Conservation (phyloP, 1,140 invertebrate genomes). For the Limonius californicus region DNA sequence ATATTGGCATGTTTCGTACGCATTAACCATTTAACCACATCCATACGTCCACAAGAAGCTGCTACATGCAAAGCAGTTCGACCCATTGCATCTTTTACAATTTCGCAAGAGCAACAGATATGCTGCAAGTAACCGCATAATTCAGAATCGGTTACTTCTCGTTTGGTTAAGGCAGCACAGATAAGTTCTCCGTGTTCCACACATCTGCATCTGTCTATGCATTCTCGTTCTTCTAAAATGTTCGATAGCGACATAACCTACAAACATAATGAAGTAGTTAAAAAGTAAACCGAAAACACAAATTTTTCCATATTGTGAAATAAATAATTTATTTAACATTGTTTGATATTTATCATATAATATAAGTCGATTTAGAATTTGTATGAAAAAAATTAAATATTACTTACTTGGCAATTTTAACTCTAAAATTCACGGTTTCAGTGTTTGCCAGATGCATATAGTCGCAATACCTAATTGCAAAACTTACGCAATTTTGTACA, state of each 20-base stretch:
- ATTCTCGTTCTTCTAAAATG: conserved; percentile 31
- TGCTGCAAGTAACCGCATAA: conserved; percentile 55
- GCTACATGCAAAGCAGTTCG: conserved; percentile 66
- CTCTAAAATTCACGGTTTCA: too few species aligned
- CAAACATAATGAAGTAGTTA: too few species aligned
- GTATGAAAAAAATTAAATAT: too few species aligned
- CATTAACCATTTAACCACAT: conserved; percentile 65
- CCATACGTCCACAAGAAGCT: conserved; percentile 60
- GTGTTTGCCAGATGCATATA: too few species aligned
- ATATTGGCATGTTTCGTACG: conserved; percentile 55
- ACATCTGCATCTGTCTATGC: conserved; percentile 58
- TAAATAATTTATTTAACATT: too few species aligned
- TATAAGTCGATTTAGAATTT: too few species aligned
- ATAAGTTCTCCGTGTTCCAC: conserved; percentile 57
- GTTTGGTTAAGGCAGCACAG: conserved; percentile 57
- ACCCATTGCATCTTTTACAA: conserved; percentile 55
- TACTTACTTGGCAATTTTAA: too few species aligned
- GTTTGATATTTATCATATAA: too few species aligned
- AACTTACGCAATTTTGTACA: too few species aligned
- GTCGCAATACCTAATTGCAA: too few species aligned
- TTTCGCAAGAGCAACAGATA: conserved; percentile 57
- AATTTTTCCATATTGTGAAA: too few species aligned
- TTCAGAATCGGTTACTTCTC: conserved; percentile 52
- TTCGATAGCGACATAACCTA: neutral
- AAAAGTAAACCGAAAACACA: too few species aligned